Conservation (phyloP, 2,113 vertebrate species). For the Balaeniceps rex region DNA sequence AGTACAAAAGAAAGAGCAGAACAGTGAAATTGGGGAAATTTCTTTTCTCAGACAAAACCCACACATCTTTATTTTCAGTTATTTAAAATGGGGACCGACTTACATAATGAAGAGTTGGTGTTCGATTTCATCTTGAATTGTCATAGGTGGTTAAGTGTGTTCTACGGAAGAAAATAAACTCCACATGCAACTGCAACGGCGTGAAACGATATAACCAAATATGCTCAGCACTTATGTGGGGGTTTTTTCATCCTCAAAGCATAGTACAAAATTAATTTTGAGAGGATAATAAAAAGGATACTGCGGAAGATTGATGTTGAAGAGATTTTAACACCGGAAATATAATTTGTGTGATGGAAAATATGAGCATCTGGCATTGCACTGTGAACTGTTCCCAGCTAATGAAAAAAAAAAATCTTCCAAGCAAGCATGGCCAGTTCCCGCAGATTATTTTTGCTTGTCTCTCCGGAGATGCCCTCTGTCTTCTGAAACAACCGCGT, state of each 20-base stretch:
- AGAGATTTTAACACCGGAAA: background rate
- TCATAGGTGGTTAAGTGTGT: background rate
- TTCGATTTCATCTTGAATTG: background rate
- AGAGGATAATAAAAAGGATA: background rate
- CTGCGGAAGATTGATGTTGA: background rate
- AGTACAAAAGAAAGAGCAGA: background rate
- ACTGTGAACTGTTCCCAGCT: background rate
- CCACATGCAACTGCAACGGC: background rate
- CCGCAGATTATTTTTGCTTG: background rate
- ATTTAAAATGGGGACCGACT: background rate
- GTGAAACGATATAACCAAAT: background rate
- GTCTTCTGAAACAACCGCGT: background rate
- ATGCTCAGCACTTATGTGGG: background rate
- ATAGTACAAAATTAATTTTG: background rate
- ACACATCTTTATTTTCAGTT: background rate
- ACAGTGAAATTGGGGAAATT: background rate
- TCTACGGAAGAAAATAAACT: background rate
- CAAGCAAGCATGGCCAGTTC: background rate
- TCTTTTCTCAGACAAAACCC: background rate
- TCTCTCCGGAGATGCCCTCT: background rate
- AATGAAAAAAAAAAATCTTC: background rate
- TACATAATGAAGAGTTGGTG: background rate
- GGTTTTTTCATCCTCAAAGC: background rate
- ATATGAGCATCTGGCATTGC: background rate
- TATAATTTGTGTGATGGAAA: constrained; percentile 12